Conservation (phyloP, 2,797 vertebrate species). For the Heteromormyrus szaboi region DNA sequence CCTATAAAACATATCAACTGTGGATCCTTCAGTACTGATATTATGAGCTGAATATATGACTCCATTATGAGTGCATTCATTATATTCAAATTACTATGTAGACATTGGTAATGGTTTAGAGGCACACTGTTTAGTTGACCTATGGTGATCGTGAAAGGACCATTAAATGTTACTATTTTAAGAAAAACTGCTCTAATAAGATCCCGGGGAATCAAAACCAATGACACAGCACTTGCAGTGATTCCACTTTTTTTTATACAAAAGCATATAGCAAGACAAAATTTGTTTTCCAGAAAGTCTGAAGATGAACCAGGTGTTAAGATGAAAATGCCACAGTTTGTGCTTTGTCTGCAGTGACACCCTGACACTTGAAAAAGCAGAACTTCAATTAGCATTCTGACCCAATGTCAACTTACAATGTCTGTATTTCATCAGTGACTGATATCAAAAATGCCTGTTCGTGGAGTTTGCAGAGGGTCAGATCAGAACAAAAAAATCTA, state of each 20-base stretch:
- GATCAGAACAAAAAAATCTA: not conserved
- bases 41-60: slow-evolving; percentile 16
- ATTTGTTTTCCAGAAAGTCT: not conserved
- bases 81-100: not conserved
- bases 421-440: not conserved
- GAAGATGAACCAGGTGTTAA: not conserved
- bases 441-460: not conserved
- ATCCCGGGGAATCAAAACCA: not conserved
- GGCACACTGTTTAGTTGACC: slow-evolving; percentile 6
- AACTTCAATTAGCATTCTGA: not conserved
- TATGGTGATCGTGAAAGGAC: not conserved
- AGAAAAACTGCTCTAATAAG: not conserved
- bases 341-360: not conserved
- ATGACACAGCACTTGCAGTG: not conserved
- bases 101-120: not conserved
- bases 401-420: not conserved
- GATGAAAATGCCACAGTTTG: not conserved
- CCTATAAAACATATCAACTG: not conserved
- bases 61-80: slow-evolving; percentile 13
- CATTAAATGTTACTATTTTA: slow-evolving; percentile 10
- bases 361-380: not conserved
- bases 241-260: not conserved
- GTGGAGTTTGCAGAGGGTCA: not conserved
- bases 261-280: not conserved
- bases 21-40: slow-evolving; percentile 10